Evolutionary conservation across 2,797 vertebrate genomes (phyloP), one percentile per base, ranked within the genome.

Genomic region (Vipera latastei): DNA sequence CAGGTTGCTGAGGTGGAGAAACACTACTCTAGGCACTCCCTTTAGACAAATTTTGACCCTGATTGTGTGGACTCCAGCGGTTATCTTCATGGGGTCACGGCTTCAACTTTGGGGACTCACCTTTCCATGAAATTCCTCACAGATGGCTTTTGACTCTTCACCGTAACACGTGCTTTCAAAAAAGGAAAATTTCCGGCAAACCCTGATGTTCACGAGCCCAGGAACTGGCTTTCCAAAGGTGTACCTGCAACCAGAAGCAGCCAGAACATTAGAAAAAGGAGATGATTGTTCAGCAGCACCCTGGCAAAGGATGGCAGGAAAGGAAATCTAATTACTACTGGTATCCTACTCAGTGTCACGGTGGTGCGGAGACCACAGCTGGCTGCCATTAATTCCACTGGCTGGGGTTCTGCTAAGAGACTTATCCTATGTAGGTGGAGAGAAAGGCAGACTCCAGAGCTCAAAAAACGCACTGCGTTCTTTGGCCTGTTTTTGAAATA

Each of bases 171-270:
- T 0, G 0, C 16, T 20, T n/a, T 88, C 38, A 55, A 5, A 25
- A 1, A 0, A 0, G 4, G 18, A 13, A 25, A 26, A 89, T 0
- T 0, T 1, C 14, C 98, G 97, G 96, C 98, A 92, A 6, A 98
- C 25, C 2, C 63, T 96, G 61, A 97, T 48, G 18, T 22, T 97
- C 86, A 94, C 95, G 0, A 85, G 53, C 89, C 98, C 97, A 4
- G 96, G 96, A 93, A 98, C 97, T 26, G 97, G 95, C 86, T 98
- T 98, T 78, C 97, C 97, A 63, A 97, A 98, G 0, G 97, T 98
- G 91, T 98, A 98, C 56, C 98, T 98, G 94, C 32, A 53, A 92
- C 61, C 51, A 94, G 4, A 8, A 18, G 59, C 73, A 89, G 94
- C 28, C 90, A 89, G 92, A 87, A 12, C 6, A 14, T 20, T 51